Evolutionary conservation across 2,113 vertebrate genomes (phyloP), one percentile per base, ranked within the genome.

Genomic region (Protobothrops mucrosquamatus): DNA sequence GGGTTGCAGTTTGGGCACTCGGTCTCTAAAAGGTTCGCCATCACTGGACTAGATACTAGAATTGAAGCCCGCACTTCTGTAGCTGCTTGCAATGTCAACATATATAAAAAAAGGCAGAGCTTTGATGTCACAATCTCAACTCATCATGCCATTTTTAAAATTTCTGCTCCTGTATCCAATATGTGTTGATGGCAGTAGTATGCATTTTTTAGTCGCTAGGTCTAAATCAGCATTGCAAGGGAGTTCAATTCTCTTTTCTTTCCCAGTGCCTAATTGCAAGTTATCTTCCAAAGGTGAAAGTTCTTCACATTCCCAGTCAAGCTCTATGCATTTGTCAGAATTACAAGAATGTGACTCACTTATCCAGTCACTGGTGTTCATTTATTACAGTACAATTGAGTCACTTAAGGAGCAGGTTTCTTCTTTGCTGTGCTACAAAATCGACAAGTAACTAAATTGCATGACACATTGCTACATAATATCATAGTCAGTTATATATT

Each of bases 401-500:
- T 96, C 96, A 95, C 94, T 92, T 91, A 69, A 92, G 81, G 96
- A 97, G 93, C 94, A 95, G 94, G 90, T 97, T 96, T 97, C 97
- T 95, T 92, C 93, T 95, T 87, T n/a, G 61, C 61, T 64, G 26
- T 87, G 95, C 95, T 23, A 55, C 24, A 96, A 96, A 97, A 88
- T 94, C 94, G 92, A 95, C 14, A 92, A 96, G 94, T 95, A 97
- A 95, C 96, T 91, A 95, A 92, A 96, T 96, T 96, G 96, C 97
- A 94, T 96, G 94, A 96, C 93, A 97, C 39, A 51, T 97, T 97
- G 97, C 97, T 98, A 97, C 95, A 95, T 94, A 95, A 95, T 97
- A 97, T 87, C 95, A 95, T 94, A 95, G 55, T 94, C 94, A 94
- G 29, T 39, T 97, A 91, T 95, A 97, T 94, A 92, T 93, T 94